phyloP scores from a whole-genome alignment of 2,797 vertebrate species.

The Atherinosoma microstoma region DNA sequence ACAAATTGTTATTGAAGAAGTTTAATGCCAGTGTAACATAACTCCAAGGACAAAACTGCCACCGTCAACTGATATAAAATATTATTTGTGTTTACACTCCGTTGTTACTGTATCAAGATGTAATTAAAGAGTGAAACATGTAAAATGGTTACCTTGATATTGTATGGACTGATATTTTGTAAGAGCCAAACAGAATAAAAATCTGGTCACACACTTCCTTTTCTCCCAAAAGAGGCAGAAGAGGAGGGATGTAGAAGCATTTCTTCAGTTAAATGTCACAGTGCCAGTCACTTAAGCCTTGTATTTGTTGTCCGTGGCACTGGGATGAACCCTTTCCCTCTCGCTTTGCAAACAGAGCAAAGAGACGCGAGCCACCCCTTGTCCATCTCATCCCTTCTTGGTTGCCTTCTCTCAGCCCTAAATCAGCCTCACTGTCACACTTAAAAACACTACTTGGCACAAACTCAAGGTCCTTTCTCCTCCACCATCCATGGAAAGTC shows the following conservation, averaged over 20 bases:
- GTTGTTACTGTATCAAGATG: slow-evolving; percentile 35
- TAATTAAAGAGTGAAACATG: slow-evolving; percentile 55
- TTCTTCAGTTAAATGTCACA: slow-evolving; percentile 75
- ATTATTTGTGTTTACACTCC: slow-evolving; percentile 36
- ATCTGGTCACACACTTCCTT: slow-evolving; percentile 43
- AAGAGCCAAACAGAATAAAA: slow-evolving; percentile 32
- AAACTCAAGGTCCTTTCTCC: slow-evolving; percentile 63
- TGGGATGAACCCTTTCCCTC: slow-evolving; percentile 63
- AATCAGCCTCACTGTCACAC: slow-evolving; percentile 58
- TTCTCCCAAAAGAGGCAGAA: slow-evolving; percentile 52
- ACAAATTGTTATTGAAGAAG: slow-evolving; percentile 74
- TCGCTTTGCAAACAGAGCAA: slow-evolving; percentile 34
- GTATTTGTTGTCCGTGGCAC: slow-evolving; percentile 65
- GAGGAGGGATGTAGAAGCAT: slow-evolving; percentile 56
- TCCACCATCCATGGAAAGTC: slow-evolving; percentile 32
- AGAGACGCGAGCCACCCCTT: slow-evolving; percentile 57
- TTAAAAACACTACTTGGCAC: slow-evolving; percentile 64
- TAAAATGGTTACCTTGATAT: slow-evolving; percentile 64
- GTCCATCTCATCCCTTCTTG: slow-evolving; percentile 61
- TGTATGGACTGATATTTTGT: slow-evolving; percentile 56
- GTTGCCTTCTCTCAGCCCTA: slow-evolving; percentile 50
- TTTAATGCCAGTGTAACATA: slow-evolving; percentile 59
- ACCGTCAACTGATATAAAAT: slow-evolving; percentile 48
- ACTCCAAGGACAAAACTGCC: slow-evolving; percentile 65
- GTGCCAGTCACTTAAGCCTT: slow-evolving; percentile 66